A percentile compares a stretch with the other conserved stretches of the same genome.
Evolutionary conservation across 1,140 invertebrate genomes (phyloP).

Genomic region (Drosophila malerkotliana): DNA sequence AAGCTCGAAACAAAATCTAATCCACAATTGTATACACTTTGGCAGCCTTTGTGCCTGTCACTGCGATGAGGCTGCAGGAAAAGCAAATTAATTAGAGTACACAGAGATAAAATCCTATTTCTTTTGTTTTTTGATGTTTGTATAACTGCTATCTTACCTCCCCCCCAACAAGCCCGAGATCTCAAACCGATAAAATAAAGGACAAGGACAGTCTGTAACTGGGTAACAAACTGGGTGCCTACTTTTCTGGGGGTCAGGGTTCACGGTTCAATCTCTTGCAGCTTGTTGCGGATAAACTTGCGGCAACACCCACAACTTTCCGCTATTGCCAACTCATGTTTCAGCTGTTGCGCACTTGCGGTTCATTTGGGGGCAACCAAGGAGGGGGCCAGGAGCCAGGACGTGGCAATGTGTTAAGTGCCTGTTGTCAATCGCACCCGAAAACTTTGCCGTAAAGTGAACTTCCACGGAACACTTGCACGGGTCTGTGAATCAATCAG

Average conservation of each 20-base stretch:
- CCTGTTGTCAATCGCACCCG: conserved; percentile 72
- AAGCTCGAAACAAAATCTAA: conserved; percentile 14
- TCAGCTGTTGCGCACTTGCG: conserved; percentile 77
- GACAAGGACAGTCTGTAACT: conserved; percentile 49
- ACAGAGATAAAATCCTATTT: conserved; percentile 51
- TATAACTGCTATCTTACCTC: conserved; percentile 7
- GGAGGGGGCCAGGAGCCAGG: not conserved
- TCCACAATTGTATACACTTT: conserved; percentile 34
- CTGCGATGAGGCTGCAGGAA: conserved; percentile 48
- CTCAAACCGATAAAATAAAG: conserved; percentile 47
- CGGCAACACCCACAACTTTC: conserved; percentile 15
- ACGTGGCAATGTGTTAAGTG: conserved; percentile 67
- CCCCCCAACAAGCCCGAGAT: conserved; percentile 8
- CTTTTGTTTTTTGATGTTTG: conserved; percentile 18
- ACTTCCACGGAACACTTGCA: conserved; percentile 7
- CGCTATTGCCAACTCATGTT: conserved; percentile 18
- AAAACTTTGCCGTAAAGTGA: conserved; percentile 50
- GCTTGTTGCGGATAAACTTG: conserved; percentile 15
- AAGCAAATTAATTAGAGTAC: conserved; percentile 58
- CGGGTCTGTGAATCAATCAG: conserved; percentile 61
- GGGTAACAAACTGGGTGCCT: conserved; percentile 24
- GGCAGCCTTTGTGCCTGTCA: conserved; percentile 35
- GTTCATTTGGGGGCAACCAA: conserved; percentile 54
- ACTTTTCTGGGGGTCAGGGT: conserved; percentile 8
- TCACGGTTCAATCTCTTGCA: conserved; percentile 13